Evolutionary conservation across 2,797 vertebrate species (phyloP).

Genomic region (Helarctos malayanus): DNA sequence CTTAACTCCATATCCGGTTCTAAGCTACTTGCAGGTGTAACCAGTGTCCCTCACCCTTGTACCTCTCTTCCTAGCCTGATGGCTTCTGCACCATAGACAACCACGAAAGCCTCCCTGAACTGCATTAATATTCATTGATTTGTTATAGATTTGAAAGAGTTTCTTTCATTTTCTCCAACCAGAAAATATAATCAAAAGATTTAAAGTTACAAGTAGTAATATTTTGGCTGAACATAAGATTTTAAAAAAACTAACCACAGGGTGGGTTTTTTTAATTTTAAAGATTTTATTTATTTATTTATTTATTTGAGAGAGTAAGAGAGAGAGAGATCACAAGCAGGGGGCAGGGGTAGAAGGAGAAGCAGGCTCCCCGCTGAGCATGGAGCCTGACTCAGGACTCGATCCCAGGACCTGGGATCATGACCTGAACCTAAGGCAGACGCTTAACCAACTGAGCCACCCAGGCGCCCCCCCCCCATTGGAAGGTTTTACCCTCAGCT

Average conservation of each 20-base stretch:
- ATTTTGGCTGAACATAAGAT: background rate
- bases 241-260: slow-evolving; percentile 6
- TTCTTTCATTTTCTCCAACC: slow-evolving; percentile 35
- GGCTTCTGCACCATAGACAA: background rate
- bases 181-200: background rate
- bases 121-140: background rate
- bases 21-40: background rate
- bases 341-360: no score
- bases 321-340: no score
- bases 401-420: no score
- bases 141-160: background rate
- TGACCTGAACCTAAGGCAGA: no score
- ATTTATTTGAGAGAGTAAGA: background rate
- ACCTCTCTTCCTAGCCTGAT: background rate
- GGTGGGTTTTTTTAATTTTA: background rate
- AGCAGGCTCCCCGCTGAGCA: no score
- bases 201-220: background rate
- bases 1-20: background rate
- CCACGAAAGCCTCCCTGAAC: background rate
- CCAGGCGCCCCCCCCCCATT: background rate
- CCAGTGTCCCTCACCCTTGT: background rate
- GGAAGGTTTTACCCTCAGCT: background rate
- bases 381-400: no score
- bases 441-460: no score
- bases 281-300: background rate